Conservation (phyloP, 2,888 invertebrate species). For the Erebia aethiops region DNA sequence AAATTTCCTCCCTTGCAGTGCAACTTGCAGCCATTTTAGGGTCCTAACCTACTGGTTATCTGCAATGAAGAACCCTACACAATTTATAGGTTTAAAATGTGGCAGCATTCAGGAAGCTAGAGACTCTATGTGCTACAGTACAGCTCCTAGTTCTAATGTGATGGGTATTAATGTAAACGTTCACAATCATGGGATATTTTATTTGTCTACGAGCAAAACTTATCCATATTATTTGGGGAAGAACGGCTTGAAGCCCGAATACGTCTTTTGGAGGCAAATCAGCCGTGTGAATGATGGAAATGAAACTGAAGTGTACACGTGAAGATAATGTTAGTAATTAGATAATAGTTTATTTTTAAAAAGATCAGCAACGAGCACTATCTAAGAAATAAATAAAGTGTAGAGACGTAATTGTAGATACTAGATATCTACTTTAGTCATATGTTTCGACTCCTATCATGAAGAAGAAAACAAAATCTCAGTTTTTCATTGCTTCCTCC, state of each 20-base stretch:
- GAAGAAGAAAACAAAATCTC: too few species aligned
- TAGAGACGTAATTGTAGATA: too few species aligned
- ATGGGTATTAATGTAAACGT: constrained; percentile 61
- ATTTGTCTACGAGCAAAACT: constrained; percentile 61
- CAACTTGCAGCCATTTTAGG: constrained; percentile 72
- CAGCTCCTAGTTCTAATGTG: constrained; percentile 56
- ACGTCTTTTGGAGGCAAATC: constrained; percentile 62
- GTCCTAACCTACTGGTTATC: constrained; percentile 64
- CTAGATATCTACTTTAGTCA: too few species aligned
- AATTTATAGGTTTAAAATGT: constrained; percentile 68
- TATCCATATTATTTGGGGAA: constrained; percentile 68
- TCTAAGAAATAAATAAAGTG: neutral
- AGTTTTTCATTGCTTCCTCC: too few species aligned
- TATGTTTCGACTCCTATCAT: too few species aligned
- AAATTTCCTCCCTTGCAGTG: constrained; percentile 61
- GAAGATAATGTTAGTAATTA: constrained; percentile 17
- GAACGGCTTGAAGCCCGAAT: constrained; percentile 63
- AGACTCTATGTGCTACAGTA: constrained; percentile 60
- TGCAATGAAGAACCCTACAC: constrained; percentile 60
- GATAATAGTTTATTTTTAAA: neutral
- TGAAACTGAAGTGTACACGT: constrained; percentile 65
- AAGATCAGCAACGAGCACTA: neutral
- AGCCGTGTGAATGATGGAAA: constrained; percentile 64
- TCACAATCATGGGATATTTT: constrained; percentile 63
- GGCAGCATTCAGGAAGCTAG: constrained; percentile 67